Percentiles rank a stretch among this genome's conserved stretches.
Evolutionary conservation across 2,888 invertebrate genomes (phyloP).

Genomic region (Conomelus anceps): DNA sequence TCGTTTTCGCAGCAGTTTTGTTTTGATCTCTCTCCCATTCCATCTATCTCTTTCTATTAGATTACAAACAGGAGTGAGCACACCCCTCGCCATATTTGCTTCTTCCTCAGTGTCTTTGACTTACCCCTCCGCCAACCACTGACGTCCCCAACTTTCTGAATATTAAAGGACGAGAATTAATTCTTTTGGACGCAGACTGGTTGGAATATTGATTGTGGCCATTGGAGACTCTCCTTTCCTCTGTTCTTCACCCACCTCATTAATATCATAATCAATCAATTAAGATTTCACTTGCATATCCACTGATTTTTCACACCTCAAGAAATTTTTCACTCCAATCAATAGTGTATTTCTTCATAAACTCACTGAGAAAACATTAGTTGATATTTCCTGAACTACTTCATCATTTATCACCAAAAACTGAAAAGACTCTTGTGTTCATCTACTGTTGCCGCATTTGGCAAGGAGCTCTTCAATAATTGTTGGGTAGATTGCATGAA

Average conservation of each 20-base stretch:
- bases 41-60: not conserved
- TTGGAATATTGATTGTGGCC: not conserved
- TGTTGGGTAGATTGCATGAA: too few species aligned
- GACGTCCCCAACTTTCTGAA: not conserved
- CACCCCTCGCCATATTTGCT: not conserved
- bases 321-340: not conserved
- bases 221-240: not conserved
- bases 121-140: not conserved
- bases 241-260: not conserved
- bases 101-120: not conserved
- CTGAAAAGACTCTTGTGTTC: too few species aligned
- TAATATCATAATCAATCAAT: not conserved
- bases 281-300: not conserved
- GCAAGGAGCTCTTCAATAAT: too few species aligned
- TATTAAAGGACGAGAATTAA: not conserved
- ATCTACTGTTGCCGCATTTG: too few species aligned
- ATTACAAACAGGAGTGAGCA: not conserved
- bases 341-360: not conserved
- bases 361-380: not conserved
- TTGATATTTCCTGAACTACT: not conserved
- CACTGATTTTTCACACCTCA: not conserved
- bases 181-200: not conserved
- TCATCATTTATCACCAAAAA: too few species aligned
- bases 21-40: not conserved
- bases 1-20: not conserved